A percentile compares a stretch with the other conserved stretches of the same genome.
phyloP scores from a whole-genome alignment of 2,797 vertebrate genomes.

The Pyrocephalus nanus region DNA sequence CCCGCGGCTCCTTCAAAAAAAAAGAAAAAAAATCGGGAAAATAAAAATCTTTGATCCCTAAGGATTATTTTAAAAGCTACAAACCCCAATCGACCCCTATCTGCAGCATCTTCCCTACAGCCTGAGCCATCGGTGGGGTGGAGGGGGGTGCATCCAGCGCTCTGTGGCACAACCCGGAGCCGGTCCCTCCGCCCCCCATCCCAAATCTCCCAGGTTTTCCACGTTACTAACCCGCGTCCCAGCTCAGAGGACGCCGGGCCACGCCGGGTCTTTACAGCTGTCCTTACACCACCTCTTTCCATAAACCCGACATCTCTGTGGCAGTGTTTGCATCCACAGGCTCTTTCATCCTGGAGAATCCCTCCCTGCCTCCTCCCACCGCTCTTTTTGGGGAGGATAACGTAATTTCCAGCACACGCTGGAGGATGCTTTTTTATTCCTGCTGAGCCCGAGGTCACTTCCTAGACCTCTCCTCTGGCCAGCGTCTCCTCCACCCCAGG shows the following conservation, averaged over 20 bases:
- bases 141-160: background rate
- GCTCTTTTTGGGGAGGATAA: conserved; percentile 26
- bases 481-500: background rate
- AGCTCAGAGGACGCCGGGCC: background rate
- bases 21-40: background rate
- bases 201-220: background rate
- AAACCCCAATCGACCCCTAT: background rate
- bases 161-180: rapidly evolving
- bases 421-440: background rate
- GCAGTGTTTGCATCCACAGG: conserved; percentile 13
- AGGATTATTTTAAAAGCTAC: background rate
- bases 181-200: background rate
- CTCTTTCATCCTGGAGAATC: conserved; percentile 61
- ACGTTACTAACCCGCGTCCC: background rate
- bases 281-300: conserved; percentile 50
- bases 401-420: background rate
- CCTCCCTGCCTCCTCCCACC: conserved; percentile 44
- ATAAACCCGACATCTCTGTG: conserved; percentile 24
- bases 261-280: background rate
- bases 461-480: background rate
- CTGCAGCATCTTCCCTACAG: background rate
- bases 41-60: background rate
- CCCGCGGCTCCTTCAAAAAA: background rate
- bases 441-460: background rate
- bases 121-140: background rate